Evolutionary conservation across 2,113 vertebrate genomes (phyloP), one percentile per base, ranked within the genome.

Genomic region (Anthoscopus minutus): DNA sequence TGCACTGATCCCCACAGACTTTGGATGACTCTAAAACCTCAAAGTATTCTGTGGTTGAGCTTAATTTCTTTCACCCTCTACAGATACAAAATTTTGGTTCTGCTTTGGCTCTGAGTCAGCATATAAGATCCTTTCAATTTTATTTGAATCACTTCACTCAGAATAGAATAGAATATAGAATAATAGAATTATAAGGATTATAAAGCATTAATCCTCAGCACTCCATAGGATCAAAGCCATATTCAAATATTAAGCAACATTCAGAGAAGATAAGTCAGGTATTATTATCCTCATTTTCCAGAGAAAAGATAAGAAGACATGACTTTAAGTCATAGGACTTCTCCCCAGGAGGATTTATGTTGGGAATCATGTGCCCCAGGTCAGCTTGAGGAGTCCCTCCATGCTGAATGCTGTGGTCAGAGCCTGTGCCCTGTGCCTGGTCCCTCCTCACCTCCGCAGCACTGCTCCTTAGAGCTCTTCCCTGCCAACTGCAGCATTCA

Each of bases 101-200:
- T 90, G 8, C 51, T 94, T 90, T 88, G 60, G 56, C 60, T 88
- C 56, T 84, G 33, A 6, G 11, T 78, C 71, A 84, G 72, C 47
- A 73, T 47, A 73, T 86, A 77, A 90, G 60, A 45, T 23, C 22
- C n/a, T 92, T 83, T 33, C 47, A 78, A 40, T 92, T 93, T 95
- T 62, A 86, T 38, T 22, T 71, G 48, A 83, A 81, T 73, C 44
- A 58, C 51, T 93, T 83, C 58, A 72, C 30, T 81, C 2, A n/a
- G n/a, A n/a, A n/a, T n/a, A n/a, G n/a, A n/a, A n/a, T n/a, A n/a
- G n/a, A n/a, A n/a, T n/a, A 1, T 33, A 30, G 61, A 85, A 79
- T 92, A 88, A 88, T 37, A 93, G 64, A 94, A 91, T 93, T 86
- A 88, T 6, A 62, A 60, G 67, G 67, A 86, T 92, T 90, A 88